Percentiles rank a stretch among this genome's conserved stretches.
These are phyloP conservation scores for Burhinus oedicnemus DNA, from an alignment of 2,113 vertebrate species.

Conservation along the genomic window DNA sequence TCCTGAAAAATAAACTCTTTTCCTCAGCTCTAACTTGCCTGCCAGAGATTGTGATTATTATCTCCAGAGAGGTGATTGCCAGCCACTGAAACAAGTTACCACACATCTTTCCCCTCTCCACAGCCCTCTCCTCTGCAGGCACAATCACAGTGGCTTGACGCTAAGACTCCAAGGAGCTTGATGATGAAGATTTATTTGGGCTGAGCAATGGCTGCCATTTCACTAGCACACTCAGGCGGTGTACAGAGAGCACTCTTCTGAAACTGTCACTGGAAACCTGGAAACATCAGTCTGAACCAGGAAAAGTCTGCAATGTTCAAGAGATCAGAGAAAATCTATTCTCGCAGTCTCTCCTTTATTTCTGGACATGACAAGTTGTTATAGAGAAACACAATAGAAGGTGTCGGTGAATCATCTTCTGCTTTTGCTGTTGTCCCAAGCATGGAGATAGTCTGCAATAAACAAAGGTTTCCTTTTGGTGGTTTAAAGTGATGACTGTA, in stretches of 20 bases:
- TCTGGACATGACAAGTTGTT: neutral
- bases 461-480: neutral
- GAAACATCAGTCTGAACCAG: neutral
- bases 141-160: neutral
- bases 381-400: neutral
- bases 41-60: neutral
- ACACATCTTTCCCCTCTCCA: neutral
- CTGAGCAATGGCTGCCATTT: neutral
- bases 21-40: neutral
- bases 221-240: neutral
- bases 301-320: neutral
- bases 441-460: rapidly evolving
- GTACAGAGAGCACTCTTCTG: neutral
- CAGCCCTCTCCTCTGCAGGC: neutral
- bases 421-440: neutral
- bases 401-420: neutral
- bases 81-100: neutral
- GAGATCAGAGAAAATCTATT: neutral
- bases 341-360: neutral
- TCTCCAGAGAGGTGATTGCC: neutral
- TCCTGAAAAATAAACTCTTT: neutral
- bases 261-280: neutral
- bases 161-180: neutral
- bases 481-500: neutral
- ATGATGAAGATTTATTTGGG: neutral